Conservation (phyloP, 2,113 vertebrate genomes). For the Gopherus evgoodei region DNA sequence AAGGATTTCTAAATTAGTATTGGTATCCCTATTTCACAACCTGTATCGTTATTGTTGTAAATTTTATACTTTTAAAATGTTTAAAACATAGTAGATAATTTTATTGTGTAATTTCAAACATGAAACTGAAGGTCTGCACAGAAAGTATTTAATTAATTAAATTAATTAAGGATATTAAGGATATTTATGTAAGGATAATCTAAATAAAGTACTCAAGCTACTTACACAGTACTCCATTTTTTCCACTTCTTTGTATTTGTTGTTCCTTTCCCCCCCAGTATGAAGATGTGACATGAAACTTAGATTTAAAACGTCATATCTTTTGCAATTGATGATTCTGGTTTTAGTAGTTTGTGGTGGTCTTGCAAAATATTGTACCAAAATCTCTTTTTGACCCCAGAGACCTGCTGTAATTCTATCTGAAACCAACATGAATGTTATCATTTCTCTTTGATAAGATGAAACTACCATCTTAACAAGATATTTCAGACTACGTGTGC, state of each 20-base stretch:
- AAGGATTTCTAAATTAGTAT: no score
- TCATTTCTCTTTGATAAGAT: no score
- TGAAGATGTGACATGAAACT: neutral
- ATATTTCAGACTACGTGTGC: no score
- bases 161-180: no score
- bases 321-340: neutral
- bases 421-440: neutral
- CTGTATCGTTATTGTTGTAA: no score
- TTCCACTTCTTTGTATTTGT: neutral
- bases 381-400: neutral
- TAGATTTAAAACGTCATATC: neutral
- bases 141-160: neutral
- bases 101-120: neutral
- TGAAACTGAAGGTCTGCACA: neutral
- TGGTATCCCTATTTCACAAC: no score
- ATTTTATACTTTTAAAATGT: neutral
- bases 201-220: neutral
- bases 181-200: neutral
- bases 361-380: neutral
- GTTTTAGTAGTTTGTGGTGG: neutral
- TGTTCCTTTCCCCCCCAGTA: neutral
- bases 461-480: no score
- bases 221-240: neutral
- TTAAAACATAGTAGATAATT: neutral
- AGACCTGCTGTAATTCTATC: neutral